Evolutionary conservation across 2,888 invertebrate genomes (phyloP).

Genomic region (Antheraea assamensis): DNA sequence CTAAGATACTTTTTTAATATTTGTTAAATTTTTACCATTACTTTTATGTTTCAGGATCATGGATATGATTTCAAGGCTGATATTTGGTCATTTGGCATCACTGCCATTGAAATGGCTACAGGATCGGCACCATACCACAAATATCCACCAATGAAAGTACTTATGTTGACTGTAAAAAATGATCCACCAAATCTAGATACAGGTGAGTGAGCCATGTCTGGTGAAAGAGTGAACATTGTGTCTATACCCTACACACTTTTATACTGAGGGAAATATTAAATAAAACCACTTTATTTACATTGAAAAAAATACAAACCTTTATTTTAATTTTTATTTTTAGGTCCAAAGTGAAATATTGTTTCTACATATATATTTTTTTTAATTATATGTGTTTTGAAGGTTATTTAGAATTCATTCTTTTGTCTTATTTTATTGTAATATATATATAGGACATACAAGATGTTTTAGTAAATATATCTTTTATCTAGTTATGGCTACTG

Average conservation of each 20-base stretch:
- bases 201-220: constrained; percentile 53
- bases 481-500: too few relatives aligned
- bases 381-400: too few relatives aligned
- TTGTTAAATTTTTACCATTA: constrained; percentile 1
- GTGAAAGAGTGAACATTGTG: background rate
- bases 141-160: constrained; percentile 99
- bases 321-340: too few relatives aligned
- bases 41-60: constrained; percentile 85
- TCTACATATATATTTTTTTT: too few relatives aligned
- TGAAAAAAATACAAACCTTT: too few relatives aligned
- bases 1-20: background rate
- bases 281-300: background rate
- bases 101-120: constrained; percentile 99
- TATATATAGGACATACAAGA: too few relatives aligned
- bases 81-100: constrained; percentile 92
- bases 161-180: constrained; percentile 98
- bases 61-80: constrained; percentile 99
- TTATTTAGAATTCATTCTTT: too few relatives aligned
- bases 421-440: too few relatives aligned
- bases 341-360: too few relatives aligned
- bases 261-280: background rate
- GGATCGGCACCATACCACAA: constrained; percentile 99
- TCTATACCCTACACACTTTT: background rate
- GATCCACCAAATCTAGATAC: constrained; percentile 98
- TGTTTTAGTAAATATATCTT: too few relatives aligned